phyloP scores from a whole-genome alignment of 2,113 vertebrate species.

The Mesembrinibis cayennensis region DNA sequence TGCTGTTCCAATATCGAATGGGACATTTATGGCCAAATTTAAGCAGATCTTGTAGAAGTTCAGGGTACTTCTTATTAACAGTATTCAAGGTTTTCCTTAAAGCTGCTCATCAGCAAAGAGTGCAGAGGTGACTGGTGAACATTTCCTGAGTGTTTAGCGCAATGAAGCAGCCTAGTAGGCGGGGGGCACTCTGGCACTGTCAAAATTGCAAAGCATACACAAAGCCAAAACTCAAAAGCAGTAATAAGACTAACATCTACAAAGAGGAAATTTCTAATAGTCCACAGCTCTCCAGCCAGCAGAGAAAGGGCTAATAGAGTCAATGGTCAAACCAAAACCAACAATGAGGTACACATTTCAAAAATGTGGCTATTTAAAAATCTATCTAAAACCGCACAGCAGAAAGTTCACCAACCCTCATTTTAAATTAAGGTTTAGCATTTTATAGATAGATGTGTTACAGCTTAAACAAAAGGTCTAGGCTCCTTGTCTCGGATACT shows the following conservation, averaged over 20 bases:
- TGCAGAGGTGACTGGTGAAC: background rate
- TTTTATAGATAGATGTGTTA: background rate
- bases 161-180: background rate
- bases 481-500: background rate
- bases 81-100: background rate
- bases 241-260: background rate
- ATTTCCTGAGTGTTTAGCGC: accelerated
- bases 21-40: background rate
- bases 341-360: background rate
- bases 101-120: background rate
- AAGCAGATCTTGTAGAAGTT: background rate
- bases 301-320: background rate
- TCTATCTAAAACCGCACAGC: background rate
- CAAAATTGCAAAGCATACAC: background rate
- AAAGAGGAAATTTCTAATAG: background rate
- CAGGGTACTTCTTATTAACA: background rate
- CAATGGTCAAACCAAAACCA: background rate
- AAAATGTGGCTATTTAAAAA: background rate
- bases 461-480: background rate
- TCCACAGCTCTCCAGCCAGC: background rate
- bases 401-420: background rate
- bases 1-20: background rate
- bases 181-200: background rate
- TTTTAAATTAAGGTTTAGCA: background rate
- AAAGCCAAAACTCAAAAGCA: background rate